Conservation (phyloP, 2,113 vertebrate genomes). For the Glareola pratincola region DNA sequence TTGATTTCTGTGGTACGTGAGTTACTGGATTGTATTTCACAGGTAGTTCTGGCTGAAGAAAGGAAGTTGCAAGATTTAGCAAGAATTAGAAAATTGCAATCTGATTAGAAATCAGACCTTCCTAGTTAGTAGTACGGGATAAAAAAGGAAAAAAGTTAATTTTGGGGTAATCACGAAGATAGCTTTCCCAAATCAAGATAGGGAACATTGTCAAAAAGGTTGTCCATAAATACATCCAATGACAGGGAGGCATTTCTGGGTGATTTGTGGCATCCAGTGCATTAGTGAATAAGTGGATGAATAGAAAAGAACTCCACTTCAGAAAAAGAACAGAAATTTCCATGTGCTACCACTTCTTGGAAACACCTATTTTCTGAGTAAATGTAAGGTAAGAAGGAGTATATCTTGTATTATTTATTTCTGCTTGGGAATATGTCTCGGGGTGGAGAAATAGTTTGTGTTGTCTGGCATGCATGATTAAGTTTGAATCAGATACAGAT, state of each 20-base stretch:
- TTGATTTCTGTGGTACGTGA: background rate
- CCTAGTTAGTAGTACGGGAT: background rate
- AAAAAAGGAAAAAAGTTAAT: background rate
- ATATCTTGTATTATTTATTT: constrained; percentile 25
- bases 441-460: background rate
- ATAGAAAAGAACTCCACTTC: background rate
- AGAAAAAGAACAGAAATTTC: constrained; percentile 30
- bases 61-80: background rate
- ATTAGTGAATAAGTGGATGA: background rate
- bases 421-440: background rate
- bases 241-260: background rate
- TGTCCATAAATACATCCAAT: background rate
- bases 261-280: constrained; percentile 1
- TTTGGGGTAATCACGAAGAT: background rate
- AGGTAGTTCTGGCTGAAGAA: background rate
- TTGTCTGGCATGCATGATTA: background rate
- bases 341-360: background rate
- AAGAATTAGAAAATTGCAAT: background rate
- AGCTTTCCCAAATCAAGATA: background rate
- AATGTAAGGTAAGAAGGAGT: background rate
- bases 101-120: constrained; percentile 2
- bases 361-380: constrained; percentile 49
- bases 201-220: background rate
- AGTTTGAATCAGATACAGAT: background rate
- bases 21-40: background rate